These are phyloP conservation scores for Eidolon dupreanum DNA, from an alignment of 2,797 vertebrate genomes.

Conservation along the genomic window DNA sequence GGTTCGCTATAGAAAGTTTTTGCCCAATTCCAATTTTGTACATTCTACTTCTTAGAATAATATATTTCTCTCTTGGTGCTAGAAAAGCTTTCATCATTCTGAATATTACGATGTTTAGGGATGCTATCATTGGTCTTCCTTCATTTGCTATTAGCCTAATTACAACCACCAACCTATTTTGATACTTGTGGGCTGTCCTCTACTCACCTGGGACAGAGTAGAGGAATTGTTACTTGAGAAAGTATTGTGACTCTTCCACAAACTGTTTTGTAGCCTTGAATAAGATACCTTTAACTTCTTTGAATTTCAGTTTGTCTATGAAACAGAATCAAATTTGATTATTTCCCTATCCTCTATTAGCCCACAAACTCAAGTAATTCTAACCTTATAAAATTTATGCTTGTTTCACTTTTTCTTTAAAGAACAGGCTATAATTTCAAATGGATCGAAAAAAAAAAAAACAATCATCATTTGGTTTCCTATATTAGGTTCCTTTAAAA, in stretches of 20 bases:
- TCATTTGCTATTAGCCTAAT: not conserved
- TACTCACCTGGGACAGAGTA: not conserved
- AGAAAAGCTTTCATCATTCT: not conserved
- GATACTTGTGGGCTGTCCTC: not conserved
- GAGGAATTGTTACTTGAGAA: not conserved
- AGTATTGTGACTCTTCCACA: not conserved
- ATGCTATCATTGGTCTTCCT: not conserved
- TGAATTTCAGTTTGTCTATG: constrained; percentile 9
- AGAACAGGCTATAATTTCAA: constrained; percentile 9
- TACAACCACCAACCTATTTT: not conserved
- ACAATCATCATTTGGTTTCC: not conserved
- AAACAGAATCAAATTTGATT: constrained; percentile 26
- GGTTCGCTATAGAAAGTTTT: not conserved
- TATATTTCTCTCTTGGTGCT: not conserved
- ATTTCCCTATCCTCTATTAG: not conserved
- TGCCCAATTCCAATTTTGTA: not conserved
- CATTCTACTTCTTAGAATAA: not conserved
- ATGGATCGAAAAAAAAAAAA: not conserved
- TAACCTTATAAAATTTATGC: not conserved
- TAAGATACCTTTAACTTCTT: not conserved
- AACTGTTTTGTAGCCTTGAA: not conserved
- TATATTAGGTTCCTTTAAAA: not conserved
- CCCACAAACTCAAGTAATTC: not conserved
- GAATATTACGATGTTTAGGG: not conserved
- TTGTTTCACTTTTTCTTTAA: constrained; percentile 36